Conservation (phyloP, 1,140 invertebrate genomes). For the Dendrolimus kikuchii region DNA sequence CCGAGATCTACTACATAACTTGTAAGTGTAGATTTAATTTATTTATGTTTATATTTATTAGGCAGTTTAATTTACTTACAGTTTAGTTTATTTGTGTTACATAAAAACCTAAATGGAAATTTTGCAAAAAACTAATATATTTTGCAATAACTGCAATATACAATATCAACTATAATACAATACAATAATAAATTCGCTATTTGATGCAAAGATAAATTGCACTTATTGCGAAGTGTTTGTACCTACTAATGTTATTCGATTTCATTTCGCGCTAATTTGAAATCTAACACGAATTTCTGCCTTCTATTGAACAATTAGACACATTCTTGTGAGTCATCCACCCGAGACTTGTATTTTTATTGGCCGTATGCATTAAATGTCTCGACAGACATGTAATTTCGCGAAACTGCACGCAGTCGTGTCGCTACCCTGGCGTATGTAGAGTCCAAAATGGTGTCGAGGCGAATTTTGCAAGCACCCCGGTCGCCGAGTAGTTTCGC, state of each 20-base stretch:
- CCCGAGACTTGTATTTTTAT: slow-evolving; percentile 53
- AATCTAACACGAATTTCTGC: slow-evolving; percentile 49
- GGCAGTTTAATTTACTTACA: too few species aligned
- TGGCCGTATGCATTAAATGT: slow-evolving; percentile 50
- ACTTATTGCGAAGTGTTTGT: slow-evolving; percentile 1
- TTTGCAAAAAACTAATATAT: too few species aligned
- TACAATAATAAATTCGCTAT: too few species aligned
- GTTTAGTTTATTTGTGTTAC: too few species aligned
- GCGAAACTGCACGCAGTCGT: slow-evolving; percentile 22
- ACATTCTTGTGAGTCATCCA: slow-evolving; percentile 61
- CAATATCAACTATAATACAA: too few species aligned
- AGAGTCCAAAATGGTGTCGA: slow-evolving; percentile 23
- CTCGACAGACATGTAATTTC: slow-evolving; percentile 31
- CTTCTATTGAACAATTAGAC: slow-evolving; percentile 53
- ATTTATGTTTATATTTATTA: too few species aligned
- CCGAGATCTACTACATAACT: too few species aligned
- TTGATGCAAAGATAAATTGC: too few species aligned
- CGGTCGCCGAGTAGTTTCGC: slow-evolving; percentile 9
- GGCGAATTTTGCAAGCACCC: slow-evolving; percentile 4
- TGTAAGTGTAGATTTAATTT: too few species aligned
- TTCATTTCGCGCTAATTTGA: slow-evolving; percentile 48
- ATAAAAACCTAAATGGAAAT: too few species aligned
- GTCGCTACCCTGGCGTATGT: slow-evolving; percentile 24
- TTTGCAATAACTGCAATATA: too few species aligned
- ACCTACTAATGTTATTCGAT: slow-evolving; percentile 22